A percentile compares a stretch with the other conserved stretches of the same genome.
phyloP scores from a whole-genome alignment of 2,113 vertebrate species.

The Rana temporaria region DNA sequence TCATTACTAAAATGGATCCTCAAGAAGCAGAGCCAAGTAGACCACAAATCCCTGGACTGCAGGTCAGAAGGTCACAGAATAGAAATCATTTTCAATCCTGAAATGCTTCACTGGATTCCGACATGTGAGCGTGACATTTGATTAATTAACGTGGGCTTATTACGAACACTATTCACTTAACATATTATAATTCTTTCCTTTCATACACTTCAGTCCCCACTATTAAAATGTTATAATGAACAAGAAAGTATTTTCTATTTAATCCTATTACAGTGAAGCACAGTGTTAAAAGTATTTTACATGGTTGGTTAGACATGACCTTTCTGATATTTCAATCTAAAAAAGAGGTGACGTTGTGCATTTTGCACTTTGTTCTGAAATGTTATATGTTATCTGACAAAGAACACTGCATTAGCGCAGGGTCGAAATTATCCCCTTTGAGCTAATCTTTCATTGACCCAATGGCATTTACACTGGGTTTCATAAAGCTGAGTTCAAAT shows the following conservation, averaged over 20 bases:
- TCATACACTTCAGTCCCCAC: not conserved
- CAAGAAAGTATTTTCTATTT: slow-evolving; percentile 39
- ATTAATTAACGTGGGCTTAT: slow-evolving; percentile 27
- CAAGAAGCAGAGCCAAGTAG: not conserved
- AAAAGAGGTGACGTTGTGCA: slow-evolving; percentile 34
- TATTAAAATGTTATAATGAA: slow-evolving; percentile 41
- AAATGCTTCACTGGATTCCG: not conserved
- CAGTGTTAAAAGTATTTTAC: slow-evolving; percentile 33
- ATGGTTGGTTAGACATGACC: slow-evolving; percentile 37
- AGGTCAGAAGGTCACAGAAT: slow-evolving; percentile 11
- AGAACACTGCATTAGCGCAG: slow-evolving; percentile 5
- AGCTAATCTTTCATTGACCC: slow-evolving; percentile 32
- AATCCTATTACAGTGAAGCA: slow-evolving; percentile 15
- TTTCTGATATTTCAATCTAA: slow-evolving; percentile 36
- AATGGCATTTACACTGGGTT: slow-evolving; percentile 37
- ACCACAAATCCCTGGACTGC: slow-evolving; percentile 4
- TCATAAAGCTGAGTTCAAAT: slow-evolving; percentile 37
- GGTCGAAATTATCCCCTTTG: slow-evolving; percentile 24
- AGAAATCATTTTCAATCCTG: not conserved
- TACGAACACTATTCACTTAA: slow-evolving; percentile 37
- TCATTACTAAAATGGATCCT: not conserved
- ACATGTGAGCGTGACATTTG: slow-evolving; percentile 24
- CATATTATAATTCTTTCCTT: slow-evolving; percentile 6
- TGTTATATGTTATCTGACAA: slow-evolving; percentile 5
- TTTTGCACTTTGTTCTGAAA: slow-evolving; percentile 29